phyloP scores from a whole-genome alignment of 2,888 invertebrate genomes.

The Polydrusus cervinus region DNA sequence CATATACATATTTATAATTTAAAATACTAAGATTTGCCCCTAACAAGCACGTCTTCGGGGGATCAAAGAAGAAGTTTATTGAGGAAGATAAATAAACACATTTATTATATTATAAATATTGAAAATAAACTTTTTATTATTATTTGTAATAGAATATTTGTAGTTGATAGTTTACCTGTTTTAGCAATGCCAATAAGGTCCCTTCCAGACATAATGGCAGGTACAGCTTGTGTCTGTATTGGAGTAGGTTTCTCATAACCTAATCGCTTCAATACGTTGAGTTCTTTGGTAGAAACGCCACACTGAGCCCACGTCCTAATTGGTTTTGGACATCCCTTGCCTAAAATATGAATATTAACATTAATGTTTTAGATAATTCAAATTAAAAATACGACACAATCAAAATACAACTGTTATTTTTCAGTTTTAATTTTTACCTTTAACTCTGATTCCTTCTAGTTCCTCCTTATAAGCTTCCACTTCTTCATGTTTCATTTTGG shows the following conservation, averaged over 20 bases:
- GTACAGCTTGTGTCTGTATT: conserved; percentile 98
- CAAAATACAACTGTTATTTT: too few relatives aligned
- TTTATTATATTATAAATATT: too few relatives aligned
- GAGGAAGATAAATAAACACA: too few relatives aligned
- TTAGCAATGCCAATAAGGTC: conserved; percentile 99
- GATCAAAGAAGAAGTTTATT: too few relatives aligned
- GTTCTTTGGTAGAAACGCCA: conserved; percentile 95
- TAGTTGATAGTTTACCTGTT: conserved; percentile 79
- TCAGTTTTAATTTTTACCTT: conserved; percentile 77
- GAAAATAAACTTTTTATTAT: too few relatives aligned
- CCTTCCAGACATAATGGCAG: conserved; percentile 96
- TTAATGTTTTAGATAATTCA: too few relatives aligned
- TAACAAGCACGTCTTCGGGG: too few relatives aligned
- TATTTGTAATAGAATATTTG: too few relatives aligned
- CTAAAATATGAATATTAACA: conserved; percentile 58
- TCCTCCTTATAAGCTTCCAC: conserved; percentile 90
- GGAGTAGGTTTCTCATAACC: conserved; percentile 98
- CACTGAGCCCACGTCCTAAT: conserved; percentile 99
- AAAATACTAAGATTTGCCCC: too few relatives aligned
- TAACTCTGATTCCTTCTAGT: conserved; percentile 95
- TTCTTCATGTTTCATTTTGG: conserved; percentile 91
- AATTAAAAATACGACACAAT: too few relatives aligned
- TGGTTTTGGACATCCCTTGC: conserved; percentile 94
- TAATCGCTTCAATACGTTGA: conserved; percentile 92
- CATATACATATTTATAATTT: too few relatives aligned